A percentile compares a stretch with the other conserved stretches of the same genome.
These are phyloP conservation scores for Albula glossodonta DNA, from an alignment of 2,113 vertebrate genomes.

Conservation along the genomic window DNA sequence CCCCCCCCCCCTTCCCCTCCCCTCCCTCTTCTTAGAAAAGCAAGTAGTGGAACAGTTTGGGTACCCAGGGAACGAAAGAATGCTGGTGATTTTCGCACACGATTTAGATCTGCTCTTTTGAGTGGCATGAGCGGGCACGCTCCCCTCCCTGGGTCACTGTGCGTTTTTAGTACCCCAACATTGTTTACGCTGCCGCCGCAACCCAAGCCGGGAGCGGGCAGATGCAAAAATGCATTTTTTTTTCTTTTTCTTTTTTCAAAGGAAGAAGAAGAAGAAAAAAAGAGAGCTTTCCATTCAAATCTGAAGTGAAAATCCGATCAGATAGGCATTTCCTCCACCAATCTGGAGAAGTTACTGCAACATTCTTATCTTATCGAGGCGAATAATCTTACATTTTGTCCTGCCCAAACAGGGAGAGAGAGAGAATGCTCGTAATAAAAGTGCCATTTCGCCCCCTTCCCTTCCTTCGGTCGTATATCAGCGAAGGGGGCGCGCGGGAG, in stretches of 20 bases:
- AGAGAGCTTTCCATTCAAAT: conserved; percentile 41
- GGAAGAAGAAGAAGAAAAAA: conserved; percentile 24
- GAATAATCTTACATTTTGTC: conserved; percentile 66
- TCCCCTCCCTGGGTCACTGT: conserved; percentile 59
- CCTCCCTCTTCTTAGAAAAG: conserved; percentile 69
- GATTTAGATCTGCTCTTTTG: conserved; percentile 65
- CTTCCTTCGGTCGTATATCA: conserved; percentile 55
- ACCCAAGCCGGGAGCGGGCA: conserved; percentile 42
- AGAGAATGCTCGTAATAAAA: conserved; percentile 30
- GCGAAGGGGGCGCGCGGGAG: conserved; percentile 57
- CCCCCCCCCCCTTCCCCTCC: conserved; percentile 38
- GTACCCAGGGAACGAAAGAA: conserved; percentile 73
- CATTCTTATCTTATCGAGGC: conserved; percentile 59
- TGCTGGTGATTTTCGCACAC: conserved; percentile 63
- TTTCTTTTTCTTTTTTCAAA: conserved; percentile 8
- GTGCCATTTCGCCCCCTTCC: conserved; percentile 43
- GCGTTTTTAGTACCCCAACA: conserved; percentile 53
- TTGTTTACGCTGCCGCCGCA: conserved; percentile 57
- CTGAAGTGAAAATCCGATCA: conserved; percentile 51
- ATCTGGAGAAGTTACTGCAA: conserved; percentile 40
- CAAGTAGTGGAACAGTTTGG: conserved; percentile 58
- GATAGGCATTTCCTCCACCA: conserved; percentile 64
- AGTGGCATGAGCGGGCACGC: conserved; percentile 64
- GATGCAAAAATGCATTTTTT: conserved; percentile 27
- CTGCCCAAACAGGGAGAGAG: conserved; percentile 73